Base-by-base conservation (phyloP, 2,113 vertebrate genomes). In the Forbesichthys agassizii region DNA sequence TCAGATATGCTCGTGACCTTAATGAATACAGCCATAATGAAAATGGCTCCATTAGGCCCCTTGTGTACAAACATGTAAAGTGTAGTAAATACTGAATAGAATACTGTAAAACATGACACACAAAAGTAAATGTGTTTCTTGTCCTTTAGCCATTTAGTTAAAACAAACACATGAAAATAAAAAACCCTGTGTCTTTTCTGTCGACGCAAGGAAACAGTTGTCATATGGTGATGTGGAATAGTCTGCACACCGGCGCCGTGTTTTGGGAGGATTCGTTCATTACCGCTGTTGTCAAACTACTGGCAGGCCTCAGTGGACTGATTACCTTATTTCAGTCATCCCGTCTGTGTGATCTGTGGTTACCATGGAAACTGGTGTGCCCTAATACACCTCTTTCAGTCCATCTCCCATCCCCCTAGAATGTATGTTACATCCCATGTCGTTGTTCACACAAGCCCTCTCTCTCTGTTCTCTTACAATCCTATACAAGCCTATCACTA, bases 341-440 rank as follows among this genome's bases (percentile, higher is more conserved):
- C 73, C 70, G 68, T 78, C 80, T 81, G 73, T 61, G 64, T 85
- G 81, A 89, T 89, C 80, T 78, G 68, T 78, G 51, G 90, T 92
- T 88, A 82, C 92, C 88, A 93, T 93, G 88, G 91, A 88, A 92
- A 93, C 92, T 71, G 76, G 61, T 59, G 75, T 81, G 74, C 80
- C 85, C 87, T 82, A 73, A 64, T 75, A 70, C 18, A 69, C 73
- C 76, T 71, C 57, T 64, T 56, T 16, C 78, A 85, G 73, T 49
- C 73, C 58, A 48, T 16, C 57, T 53, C 52, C 56, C 13, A 12
- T 18, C 42, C 70, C 67, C 20, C n/a, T n/a, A 36, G 48, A 60
- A 36, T 60, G 20, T 56, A 13, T 54, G 33, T 20, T 75, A 33
- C 62, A 48, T 78, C 33, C 61, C 7, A 67, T 69, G 11, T 16